These are phyloP conservation scores for Halictus quadricinctus DNA, from an alignment of 2,888 invertebrate species.

Conservation along the genomic window DNA sequence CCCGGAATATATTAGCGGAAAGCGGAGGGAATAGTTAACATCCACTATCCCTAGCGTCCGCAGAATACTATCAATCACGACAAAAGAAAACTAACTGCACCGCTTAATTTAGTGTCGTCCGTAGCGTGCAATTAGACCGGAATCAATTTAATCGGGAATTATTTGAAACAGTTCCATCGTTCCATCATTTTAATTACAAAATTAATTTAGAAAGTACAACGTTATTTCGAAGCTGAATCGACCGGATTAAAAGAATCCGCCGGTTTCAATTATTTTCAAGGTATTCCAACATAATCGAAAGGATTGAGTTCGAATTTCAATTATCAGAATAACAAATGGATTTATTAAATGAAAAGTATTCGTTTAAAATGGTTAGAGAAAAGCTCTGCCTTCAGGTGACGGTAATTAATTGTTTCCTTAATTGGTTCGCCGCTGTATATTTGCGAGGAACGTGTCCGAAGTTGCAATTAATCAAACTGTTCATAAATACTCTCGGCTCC, in stretches of 20 bases:
- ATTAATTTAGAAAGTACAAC: not conserved
- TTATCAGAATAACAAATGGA: not conserved
- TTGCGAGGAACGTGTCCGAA: slow-evolving; percentile 8
- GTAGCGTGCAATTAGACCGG: not conserved
- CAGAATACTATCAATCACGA: slow-evolving; percentile 41
- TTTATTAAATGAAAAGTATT: slow-evolving; percentile 30
- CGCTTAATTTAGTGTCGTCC: slow-evolving; percentile 29
- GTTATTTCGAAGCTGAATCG: not conserved
- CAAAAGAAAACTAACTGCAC: slow-evolving; percentile 29
- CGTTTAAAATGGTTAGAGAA: slow-evolving; percentile 17
- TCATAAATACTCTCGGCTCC: slow-evolving; percentile 22
- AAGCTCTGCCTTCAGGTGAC: slow-evolving; percentile 10
- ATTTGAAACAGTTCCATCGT: not conserved
- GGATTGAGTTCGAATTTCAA: not conserved
- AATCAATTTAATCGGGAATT: slow-evolving; percentile 7
- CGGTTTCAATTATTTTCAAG: not conserved
- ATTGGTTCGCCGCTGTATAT: slow-evolving; percentile 30
- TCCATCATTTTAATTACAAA: not conserved
- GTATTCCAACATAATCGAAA: not conserved
- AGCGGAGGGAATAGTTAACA: slow-evolving; percentile 49
- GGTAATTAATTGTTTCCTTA: slow-evolving; percentile 51
- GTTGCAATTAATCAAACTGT: slow-evolving; percentile 41
- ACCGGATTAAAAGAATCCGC: slow-evolving; percentile 10
- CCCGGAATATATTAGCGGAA: slow-evolving; percentile 54
- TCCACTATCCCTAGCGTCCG: slow-evolving; percentile 28